A percentile compares a stretch with the other conserved stretches of the same genome.
phyloP scores from a whole-genome alignment of 2,797 vertebrate species.

The Erethizon dorsatum region DNA sequence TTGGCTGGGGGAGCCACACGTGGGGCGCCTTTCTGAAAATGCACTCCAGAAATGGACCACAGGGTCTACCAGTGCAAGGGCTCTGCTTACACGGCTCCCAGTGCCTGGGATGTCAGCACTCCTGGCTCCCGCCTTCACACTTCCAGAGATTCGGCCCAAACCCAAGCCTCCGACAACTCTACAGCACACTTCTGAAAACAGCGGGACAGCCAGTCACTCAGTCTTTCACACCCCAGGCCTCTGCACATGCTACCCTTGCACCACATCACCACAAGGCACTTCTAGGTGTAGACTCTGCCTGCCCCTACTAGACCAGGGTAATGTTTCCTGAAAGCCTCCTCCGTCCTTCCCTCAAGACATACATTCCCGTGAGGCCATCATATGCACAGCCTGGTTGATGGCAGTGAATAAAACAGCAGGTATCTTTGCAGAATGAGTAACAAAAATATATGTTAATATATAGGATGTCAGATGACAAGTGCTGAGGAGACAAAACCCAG shows the following conservation, averaged over 20 bases:
- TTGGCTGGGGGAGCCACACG: fast-evolving
- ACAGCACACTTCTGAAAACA: neutral
- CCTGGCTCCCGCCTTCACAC: neutral
- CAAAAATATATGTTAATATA: neutral
- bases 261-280: neutral
- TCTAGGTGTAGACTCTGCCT: neutral
- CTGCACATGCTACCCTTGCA: neutral
- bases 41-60: neutral
- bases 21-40: neutral
- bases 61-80: neutral
- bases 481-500: neutral
- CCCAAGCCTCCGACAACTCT: neutral
- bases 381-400: neutral
- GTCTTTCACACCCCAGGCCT: neutral
- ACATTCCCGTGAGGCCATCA: neutral
- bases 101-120: neutral
- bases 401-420: neutral
- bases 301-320: neutral
- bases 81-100: neutral
- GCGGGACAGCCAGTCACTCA: neutral
- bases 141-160: neutral
- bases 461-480: neutral
- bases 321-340: neutral
- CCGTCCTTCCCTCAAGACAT: neutral
- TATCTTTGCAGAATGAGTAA: neutral